Conservation (phyloP, 2,797 vertebrate genomes). For the Antennarius maculatus region DNA sequence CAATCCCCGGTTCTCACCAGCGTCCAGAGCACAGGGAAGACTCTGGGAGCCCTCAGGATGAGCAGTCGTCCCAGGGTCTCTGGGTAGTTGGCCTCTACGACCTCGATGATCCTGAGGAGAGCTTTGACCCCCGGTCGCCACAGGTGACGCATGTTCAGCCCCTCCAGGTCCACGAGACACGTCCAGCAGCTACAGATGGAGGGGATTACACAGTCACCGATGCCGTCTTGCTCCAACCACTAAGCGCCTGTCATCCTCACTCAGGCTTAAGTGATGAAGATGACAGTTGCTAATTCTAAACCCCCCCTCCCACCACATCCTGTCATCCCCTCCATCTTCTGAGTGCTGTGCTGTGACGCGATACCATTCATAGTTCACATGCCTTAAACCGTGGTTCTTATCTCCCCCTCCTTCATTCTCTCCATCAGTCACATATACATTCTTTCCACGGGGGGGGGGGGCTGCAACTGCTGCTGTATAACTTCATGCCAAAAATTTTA, state of each 20-base stretch:
- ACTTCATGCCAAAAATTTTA: not conserved
- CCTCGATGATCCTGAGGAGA: conserved; percentile 92
- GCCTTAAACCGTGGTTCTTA: conserved; percentile 43
- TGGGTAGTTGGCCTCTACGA: conserved; percentile 85
- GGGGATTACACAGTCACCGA: conserved; percentile 27
- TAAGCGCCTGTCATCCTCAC: conserved; percentile 54
- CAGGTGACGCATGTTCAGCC: conserved; percentile 94
- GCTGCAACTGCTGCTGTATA: not conserved
- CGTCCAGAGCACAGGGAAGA: conserved; percentile 97
- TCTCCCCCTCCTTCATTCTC: conserved; percentile 42
- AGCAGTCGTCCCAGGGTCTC: conserved; percentile 91
- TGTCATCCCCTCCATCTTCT: conserved; percentile 18
- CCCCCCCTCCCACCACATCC: not conserved
- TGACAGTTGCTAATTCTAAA: conserved; percentile 51
- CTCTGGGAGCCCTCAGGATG: conserved; percentile 91
- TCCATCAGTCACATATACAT: not conserved
- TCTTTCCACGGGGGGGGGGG: no score
- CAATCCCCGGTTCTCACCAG: conserved; percentile 83
- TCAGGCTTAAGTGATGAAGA: conserved; percentile 55
- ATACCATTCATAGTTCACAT: conserved; percentile 51
- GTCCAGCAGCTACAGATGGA: conserved; percentile 87
- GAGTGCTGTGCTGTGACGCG: conserved; percentile 17
- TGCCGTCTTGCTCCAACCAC: conserved; percentile 33
- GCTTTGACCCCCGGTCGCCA: conserved; percentile 95
- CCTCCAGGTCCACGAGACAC: conserved; percentile 94